A percentile compares a stretch with the other conserved stretches of the same genome.
These are phyloP conservation scores for Pseudochirops cupreus DNA, from an alignment of 2,797 vertebrate genomes.

Conservation along the genomic window DNA sequence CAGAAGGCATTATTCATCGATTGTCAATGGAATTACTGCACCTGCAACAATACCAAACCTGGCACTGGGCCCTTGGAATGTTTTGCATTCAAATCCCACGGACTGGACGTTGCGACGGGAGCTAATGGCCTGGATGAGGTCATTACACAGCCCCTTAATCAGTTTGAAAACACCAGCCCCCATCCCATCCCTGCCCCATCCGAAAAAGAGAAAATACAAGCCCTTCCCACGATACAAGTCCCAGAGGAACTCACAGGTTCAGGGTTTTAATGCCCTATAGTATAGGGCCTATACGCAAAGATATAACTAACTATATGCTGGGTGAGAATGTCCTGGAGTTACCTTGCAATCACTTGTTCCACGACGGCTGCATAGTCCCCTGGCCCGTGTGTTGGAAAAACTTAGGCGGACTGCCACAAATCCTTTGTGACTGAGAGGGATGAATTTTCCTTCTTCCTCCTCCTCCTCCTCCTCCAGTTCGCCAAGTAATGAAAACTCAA, in stretches of 20 bases:
- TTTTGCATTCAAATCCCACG: conserved; percentile 98
- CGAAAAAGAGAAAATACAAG: conserved; percentile 96
- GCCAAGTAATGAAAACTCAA: conserved; percentile 93
- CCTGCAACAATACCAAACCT: conserved; percentile 96
- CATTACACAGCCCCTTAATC: conserved; percentile 98
- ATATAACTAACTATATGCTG: conserved; percentile 90
- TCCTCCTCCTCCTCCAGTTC: conserved; percentile 96
- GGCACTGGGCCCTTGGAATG: conserved; percentile 95
- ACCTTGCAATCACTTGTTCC: conserved; percentile 98
- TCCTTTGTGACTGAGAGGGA: conserved; percentile 93
- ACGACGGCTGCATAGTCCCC: conserved; percentile 96
- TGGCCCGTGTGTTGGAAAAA: conserved; percentile 99
- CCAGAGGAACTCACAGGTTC: conserved; percentile 96
- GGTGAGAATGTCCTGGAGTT: conserved; percentile 94
- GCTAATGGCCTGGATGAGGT: conserved; percentile 97
- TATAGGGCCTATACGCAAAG: conserved; percentile 90
- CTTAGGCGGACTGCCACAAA: conserved; percentile 97
- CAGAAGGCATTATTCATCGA: conserved; percentile 98
- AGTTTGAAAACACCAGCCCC: conserved; percentile 96
- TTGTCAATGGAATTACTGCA: conserved; percentile 97
- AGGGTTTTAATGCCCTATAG: conserved; percentile 93
- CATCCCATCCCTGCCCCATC: conserved; percentile 93
- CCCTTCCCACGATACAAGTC: conserved; percentile 93
- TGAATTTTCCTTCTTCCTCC: conserved; percentile 95
- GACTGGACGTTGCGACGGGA: conserved; percentile 95